Evolutionary conservation across 2,888 invertebrate genomes (phyloP).

Genomic region (Andrena haemorrhoa): DNA sequence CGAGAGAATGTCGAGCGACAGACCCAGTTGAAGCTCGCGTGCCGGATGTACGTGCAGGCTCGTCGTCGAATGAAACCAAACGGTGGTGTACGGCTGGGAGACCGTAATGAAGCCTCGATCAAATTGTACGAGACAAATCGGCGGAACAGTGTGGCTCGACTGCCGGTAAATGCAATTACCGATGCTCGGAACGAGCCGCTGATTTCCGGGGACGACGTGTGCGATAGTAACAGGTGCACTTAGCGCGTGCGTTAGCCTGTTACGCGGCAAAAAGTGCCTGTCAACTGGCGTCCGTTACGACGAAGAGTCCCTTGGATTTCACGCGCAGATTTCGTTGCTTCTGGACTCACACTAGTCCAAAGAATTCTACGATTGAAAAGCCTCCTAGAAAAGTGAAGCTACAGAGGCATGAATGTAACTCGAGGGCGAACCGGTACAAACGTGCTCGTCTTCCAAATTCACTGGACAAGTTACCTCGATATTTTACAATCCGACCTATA

Average conservation of each 20-base stretch:
- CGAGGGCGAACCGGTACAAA: too few relatives aligned
- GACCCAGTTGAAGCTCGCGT: constrained; percentile 11
- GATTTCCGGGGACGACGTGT: constrained; percentile 24
- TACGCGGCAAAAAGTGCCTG: not conserved
- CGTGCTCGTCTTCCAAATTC: not conserved
- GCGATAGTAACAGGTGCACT: constrained; percentile 12
- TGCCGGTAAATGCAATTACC: constrained; percentile 48
- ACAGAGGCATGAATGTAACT: too few relatives aligned
- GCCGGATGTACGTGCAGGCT: constrained; percentile 47
- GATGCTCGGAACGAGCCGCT: constrained; percentile 27
- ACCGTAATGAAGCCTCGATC: constrained; percentile 58
- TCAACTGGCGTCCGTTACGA: not conserved
- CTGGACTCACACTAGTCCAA: too few relatives aligned
- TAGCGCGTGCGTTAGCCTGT: not conserved
- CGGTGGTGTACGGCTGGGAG: constrained; percentile 9
- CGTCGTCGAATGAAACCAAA: constrained; percentile 30
- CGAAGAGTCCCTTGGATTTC: not conserved
- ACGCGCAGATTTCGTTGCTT: not conserved
- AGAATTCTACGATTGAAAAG: not conserved
- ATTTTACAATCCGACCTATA: not conserved
- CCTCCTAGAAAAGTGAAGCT: not conserved
- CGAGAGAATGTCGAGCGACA: constrained; percentile 16
- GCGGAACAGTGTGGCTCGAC: constrained; percentile 19
- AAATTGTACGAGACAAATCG: constrained; percentile 60
- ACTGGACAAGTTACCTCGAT: not conserved